Percentiles rank a stretch among this genome's conserved stretches.
Evolutionary conservation across 2,113 vertebrate genomes (phyloP).

Genomic region (Brachyhypopomus occidentalis): DNA sequence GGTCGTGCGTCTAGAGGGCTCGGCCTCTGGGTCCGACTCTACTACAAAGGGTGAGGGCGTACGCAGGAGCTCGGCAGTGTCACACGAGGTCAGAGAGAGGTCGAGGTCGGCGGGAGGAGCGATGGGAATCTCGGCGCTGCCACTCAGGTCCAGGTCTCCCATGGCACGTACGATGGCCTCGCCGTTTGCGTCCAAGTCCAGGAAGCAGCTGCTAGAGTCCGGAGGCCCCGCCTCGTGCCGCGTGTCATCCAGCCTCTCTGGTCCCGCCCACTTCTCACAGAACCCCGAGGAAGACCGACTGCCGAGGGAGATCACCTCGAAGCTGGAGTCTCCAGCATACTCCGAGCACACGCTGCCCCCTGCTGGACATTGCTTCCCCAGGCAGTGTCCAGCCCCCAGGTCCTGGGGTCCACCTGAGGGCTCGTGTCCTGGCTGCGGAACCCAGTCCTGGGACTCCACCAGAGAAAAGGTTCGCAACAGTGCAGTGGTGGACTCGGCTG

Average conservation of each 20-base stretch:
- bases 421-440: not conserved
- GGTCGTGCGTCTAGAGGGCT: not conserved
- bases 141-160: constrained; percentile 69
- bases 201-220: constrained; percentile 68
- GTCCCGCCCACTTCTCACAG: constrained; percentile 70
- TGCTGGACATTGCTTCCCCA: not conserved
- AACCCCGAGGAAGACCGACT: constrained; percentile 76
- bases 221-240: constrained; percentile 36
- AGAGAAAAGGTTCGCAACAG: constrained; percentile 72
- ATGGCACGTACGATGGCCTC: constrained; percentile 67
- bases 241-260: constrained; percentile 54
- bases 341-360: constrained; percentile 39
- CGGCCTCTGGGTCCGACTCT: constrained; percentile 56
- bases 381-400: not conserved
- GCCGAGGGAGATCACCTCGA: constrained; percentile 73
- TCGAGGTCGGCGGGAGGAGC: constrained; percentile 1
- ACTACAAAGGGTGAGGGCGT: constrained; percentile 52
- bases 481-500: constrained; percentile 62
- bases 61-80: constrained; percentile 62
- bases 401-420: not conserved
- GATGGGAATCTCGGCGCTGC: constrained; percentile 52
- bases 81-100: constrained; percentile 59
- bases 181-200: constrained; percentile 71
- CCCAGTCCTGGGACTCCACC: constrained; percentile 62
- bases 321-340: constrained; percentile 60